Evolutionary conservation across 2,113 vertebrate species (phyloP).

Genomic region (Nothobranchius kuhntae): DNA sequence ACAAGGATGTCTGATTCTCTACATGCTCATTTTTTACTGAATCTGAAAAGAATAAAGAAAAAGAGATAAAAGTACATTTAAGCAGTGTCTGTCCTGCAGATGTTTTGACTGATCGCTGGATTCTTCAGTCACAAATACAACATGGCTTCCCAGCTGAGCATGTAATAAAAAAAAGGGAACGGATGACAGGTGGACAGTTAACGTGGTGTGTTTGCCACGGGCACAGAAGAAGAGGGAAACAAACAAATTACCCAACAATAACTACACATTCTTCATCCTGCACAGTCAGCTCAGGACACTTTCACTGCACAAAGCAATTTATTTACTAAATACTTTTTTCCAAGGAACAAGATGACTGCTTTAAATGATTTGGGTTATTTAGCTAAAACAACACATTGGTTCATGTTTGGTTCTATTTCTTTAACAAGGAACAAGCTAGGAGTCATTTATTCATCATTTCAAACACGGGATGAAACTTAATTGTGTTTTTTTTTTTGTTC

Average conservation of each 20-base stretch:
- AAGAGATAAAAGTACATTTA: not conserved
- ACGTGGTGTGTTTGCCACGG: constrained; percentile 8
- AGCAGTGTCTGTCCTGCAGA: constrained; percentile 11
- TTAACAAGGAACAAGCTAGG: no score
- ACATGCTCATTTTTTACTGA: no score
- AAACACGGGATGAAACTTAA: no score
- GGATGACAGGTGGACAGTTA: constrained; percentile 23
- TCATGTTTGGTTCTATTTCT: no score
- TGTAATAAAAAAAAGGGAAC: constrained; percentile 33
- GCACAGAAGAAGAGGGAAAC: constrained; percentile 19
- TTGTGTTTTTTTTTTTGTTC: no score
- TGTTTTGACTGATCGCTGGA: constrained; percentile 31
- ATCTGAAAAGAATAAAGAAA: constrained; percentile 13
- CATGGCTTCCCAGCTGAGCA: constrained; percentile 44
- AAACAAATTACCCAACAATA: constrained; percentile 38
- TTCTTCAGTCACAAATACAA: constrained; percentile 23
- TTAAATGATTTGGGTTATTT: not conserved
- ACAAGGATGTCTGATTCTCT: not conserved
- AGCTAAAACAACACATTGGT: constrained; percentile 1
- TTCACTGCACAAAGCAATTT: not conserved
- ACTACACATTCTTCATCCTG: constrained; percentile 12
- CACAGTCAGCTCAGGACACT: constrained; percentile 21
- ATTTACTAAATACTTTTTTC: not conserved
- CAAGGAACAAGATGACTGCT: not conserved
- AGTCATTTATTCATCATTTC: no score